Conservation (phyloP, 2,797 vertebrate species). For the Okamejei kenojei region DNA sequence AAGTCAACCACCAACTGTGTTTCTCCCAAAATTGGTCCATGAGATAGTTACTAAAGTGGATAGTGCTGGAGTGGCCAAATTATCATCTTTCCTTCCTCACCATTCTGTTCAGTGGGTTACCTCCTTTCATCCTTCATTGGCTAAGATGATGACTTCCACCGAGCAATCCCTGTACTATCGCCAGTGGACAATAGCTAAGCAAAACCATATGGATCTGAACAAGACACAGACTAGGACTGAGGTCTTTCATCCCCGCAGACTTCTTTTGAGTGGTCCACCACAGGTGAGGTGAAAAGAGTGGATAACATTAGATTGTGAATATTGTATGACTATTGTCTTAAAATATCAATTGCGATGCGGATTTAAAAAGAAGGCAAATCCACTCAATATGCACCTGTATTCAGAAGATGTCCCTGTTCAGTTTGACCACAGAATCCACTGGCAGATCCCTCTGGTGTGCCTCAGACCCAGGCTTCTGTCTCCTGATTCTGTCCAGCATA, state of each 20-base stretch:
- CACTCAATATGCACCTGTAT: too few relatives aligned
- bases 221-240: constrained; percentile 75
- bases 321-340: background rate
- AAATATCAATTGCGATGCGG: background rate
- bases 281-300: constrained; percentile 65
- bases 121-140: constrained; percentile 86
- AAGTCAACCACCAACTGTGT: constrained; percentile 79
- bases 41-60: constrained; percentile 80
- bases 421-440: background rate
- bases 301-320: background rate
- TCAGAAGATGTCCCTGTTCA: background rate
- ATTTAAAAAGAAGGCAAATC: background rate
- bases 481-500: too few relatives aligned
- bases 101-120: constrained; percentile 85
- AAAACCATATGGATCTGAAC: constrained; percentile 89
- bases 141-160: constrained; percentile 94
- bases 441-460: background rate
- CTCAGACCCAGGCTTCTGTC: background rate
- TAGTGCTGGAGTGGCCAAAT: constrained; percentile 82
- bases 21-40: constrained; percentile 81
- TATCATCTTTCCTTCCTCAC: constrained; percentile 85
- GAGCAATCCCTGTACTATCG: constrained; percentile 97
- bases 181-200: constrained; percentile 84
- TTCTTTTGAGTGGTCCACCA: constrained; percentile 90
- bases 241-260: constrained; percentile 85